phyloP scores from a whole-genome alignment of 30 jellyfish, hydroid and myxozoan species.

The Turritopsis rubra region DNA sequence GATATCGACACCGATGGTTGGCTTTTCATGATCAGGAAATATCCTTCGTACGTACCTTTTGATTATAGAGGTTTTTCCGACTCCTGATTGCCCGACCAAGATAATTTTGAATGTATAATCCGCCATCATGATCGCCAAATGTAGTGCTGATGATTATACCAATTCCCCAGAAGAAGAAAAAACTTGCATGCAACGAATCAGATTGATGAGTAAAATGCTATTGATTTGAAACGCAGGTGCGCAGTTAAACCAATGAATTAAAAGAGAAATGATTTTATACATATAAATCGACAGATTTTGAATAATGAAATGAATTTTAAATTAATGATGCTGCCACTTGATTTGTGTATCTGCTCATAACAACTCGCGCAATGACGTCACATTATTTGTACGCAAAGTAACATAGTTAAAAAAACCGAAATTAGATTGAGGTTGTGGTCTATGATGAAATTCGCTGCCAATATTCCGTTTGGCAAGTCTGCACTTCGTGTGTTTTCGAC shows the following conservation, averaged over 20 bases:
- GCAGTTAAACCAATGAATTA: background rate
- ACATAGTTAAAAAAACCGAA: too few species aligned
- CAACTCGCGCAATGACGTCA: too few species aligned
- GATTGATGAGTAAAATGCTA: background rate
- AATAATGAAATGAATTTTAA: background rate
- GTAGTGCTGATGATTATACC: background rate
- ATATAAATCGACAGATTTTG: background rate
- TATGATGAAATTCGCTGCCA: too few species aligned
- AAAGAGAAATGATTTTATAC: too few species aligned
- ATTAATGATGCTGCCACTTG: too few species aligned
- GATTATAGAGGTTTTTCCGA: conserved; percentile 82
- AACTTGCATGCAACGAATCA: background rate
- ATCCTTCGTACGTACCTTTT: conserved; percentile 59
- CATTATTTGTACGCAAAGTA: too few species aligned
- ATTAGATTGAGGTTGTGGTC: too few species aligned
- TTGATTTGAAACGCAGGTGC: background rate
- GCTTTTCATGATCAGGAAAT: conserved; percentile 69
- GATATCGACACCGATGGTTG: conserved; percentile 88
- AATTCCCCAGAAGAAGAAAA: background rate
- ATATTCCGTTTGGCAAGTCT: too few species aligned
- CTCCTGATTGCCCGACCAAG: conserved; percentile 82
- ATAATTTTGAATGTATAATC: conserved; percentile 62
- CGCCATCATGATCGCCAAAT: conserved; percentile 13
- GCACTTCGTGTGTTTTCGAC: too few species aligned
- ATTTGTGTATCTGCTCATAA: too few species aligned